Evolutionary conservation across 2,113 vertebrate species (phyloP).

Genomic region (Anguilla japonica): DNA sequence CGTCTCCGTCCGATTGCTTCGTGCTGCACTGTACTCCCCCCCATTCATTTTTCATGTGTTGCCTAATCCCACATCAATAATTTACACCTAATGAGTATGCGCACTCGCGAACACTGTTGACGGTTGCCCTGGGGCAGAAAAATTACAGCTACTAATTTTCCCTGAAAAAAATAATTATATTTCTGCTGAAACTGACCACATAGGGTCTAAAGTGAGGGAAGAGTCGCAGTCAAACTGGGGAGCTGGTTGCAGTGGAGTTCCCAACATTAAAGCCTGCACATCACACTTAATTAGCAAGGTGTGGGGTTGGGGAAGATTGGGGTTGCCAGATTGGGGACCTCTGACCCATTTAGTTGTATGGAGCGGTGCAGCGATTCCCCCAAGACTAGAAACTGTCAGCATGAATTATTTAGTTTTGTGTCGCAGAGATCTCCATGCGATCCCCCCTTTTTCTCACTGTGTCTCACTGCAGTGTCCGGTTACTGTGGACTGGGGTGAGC

Average conservation of each 20-base stretch:
- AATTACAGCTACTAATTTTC: constrained; percentile 31
- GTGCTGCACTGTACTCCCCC: constrained; percentile 5
- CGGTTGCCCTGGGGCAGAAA: constrained; percentile 29
- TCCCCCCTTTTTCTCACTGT: background rate
- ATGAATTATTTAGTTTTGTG: constrained; percentile 16
- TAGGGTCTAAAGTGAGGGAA: background rate
- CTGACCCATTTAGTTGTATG: background rate
- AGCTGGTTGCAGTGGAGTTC: background rate
- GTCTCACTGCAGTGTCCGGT: too few relatives aligned
- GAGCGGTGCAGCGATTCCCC: background rate
- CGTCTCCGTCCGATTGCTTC: background rate
- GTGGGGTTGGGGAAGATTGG: background rate
- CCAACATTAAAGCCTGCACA: constrained; percentile 8
- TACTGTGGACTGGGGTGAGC: too few relatives aligned
- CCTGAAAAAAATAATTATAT: constrained; percentile 11
- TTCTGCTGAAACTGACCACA: constrained; percentile 29
- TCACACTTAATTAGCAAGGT: constrained; percentile 2
- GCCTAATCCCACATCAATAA: constrained; percentile 29
- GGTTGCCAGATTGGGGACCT: background rate
- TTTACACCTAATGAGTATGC: constrained; percentile 35
- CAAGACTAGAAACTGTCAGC: background rate
- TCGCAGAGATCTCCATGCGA: background rate
- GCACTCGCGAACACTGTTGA: constrained; percentile 18
- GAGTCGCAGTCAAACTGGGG: background rate
- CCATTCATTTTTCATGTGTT: constrained; percentile 16